A percentile compares a stretch with the other conserved stretches of the same genome.
These are phyloP conservation scores for Bembecia ichneumoniformis DNA, from an alignment of 2,888 invertebrate species.

Conservation along the genomic window DNA sequence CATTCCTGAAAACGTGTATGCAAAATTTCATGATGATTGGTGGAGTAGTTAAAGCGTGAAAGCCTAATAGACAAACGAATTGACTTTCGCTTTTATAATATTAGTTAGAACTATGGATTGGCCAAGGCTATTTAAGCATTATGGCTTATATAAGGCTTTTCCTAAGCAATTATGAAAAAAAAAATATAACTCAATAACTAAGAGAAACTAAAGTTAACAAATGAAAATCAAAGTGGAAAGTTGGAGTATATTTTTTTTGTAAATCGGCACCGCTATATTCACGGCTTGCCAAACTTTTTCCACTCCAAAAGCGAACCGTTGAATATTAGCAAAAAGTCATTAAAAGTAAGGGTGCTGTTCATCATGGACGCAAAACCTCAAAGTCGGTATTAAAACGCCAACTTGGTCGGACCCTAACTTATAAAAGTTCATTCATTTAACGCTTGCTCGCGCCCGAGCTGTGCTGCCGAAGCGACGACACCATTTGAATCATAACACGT, in stretches of 20 bases:
- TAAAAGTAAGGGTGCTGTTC: constrained; percentile 68
- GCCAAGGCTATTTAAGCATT: no score
- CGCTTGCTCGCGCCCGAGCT: constrained; percentile 51
- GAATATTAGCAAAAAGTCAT: constrained; percentile 72
- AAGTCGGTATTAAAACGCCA: constrained; percentile 60
- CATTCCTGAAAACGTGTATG: no score
- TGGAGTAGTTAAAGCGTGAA: no score
- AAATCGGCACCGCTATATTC: constrained; percentile 37
- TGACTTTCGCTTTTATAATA: no score
- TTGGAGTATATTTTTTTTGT: constrained; percentile 17
- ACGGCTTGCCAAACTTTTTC: constrained; percentile 35
- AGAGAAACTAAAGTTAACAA: neutral
- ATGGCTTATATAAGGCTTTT: no score
- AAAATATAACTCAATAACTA: neutral
- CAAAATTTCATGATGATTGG: no score
- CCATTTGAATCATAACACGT: constrained; percentile 46
- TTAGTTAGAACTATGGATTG: no score
- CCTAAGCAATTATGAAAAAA: neutral
- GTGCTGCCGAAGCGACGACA: constrained; percentile 20
- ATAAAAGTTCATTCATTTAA: constrained; percentile 72
- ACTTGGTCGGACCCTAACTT: constrained; percentile 54
- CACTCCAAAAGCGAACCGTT: constrained; percentile 37
- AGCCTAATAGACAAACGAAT: no score
- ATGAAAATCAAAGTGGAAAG: neutral
- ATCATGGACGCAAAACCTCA: constrained; percentile 53